Percentiles rank a stretch among this genome's conserved stretches.
Evolutionary conservation across 2,113 vertebrate genomes (phyloP).

Genomic region (Poecile atricapillus): DNA sequence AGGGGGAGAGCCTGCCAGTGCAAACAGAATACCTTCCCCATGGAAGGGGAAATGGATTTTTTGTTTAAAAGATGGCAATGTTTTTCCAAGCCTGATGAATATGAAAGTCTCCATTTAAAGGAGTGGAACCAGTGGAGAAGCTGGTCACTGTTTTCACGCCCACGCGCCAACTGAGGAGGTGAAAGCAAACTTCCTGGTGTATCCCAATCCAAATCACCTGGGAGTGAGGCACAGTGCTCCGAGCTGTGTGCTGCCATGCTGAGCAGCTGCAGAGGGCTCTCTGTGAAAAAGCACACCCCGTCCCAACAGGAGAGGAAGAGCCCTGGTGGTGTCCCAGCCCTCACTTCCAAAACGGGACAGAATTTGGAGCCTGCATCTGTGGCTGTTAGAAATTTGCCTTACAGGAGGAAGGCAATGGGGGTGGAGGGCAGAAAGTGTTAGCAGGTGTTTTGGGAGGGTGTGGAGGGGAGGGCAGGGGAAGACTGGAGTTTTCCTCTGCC

Average conservation of each 20-base stretch:
- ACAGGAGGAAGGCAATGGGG: neutral
- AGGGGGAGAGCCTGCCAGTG: conserved; percentile 8
- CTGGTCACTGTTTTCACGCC: conserved; percentile 57
- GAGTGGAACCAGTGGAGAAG: conserved; percentile 22
- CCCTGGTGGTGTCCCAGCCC: neutral
- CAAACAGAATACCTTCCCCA: conserved; percentile 30
- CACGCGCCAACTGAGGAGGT: conserved; percentile 40
- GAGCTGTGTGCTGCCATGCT: neutral
- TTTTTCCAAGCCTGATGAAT: conserved; percentile 62
- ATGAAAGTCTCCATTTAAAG: conserved; percentile 74
- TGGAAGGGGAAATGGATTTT: conserved; percentile 50
- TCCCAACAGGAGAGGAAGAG: neutral
- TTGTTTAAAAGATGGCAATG: conserved; percentile 46
- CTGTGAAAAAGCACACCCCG: conserved; percentile 30
- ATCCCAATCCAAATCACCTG: conserved; percentile 53
- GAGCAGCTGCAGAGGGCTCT: neutral
- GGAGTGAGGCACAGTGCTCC: neutral
- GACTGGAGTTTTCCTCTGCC: neutral
- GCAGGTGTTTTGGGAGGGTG: conserved; percentile 13
- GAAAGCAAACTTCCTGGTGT: conserved; percentile 71
- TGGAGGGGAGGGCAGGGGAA: neutral
- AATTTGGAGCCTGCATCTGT: neutral
- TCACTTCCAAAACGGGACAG: neutral
- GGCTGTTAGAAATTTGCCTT: neutral
- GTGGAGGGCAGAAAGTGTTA: neutral